Evolutionary conservation across 2,888 invertebrate genomes (phyloP), one percentile per base, ranked within the genome.

Genomic region (Amitus sp.): DNA sequence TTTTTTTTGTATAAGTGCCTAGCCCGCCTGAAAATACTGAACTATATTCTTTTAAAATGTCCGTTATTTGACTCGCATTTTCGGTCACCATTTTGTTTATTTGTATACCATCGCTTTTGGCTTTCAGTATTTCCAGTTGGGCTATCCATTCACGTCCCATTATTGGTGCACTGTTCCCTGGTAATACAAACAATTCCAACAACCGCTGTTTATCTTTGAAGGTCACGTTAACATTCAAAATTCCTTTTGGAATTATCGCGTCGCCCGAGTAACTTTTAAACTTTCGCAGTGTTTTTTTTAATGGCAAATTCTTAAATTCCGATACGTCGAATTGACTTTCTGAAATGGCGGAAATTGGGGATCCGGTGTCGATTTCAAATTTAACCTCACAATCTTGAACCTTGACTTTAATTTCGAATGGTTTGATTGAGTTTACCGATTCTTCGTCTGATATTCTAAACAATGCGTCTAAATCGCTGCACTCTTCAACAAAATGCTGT

Each of bases 331-430:
- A 59, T 3, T 33, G 12, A 4, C 33, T 33, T 3, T 62, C 54
- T 0, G 62, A 62, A 33, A 62, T 43, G 9, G 63, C 63, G 9
- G 63, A 30, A 17, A 63, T 55, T 27, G 63, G 58, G 7, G 48
- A 63, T 0, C 63, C 63, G 10, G 63, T 62, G 37, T 63, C 58
- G 2, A 63, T 28, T 37, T 63, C 51, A 47, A 63, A 63, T 17
- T 46, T 52, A 2, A 23, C 45, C 2, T 23, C 12, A 5, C 20
- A 18, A n/a, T 33, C 17, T 12, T 58, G 27, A 10, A 62, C 20
- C 4, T 37, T 12, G 4, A 63, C 3, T 23, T 51, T 15, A 0
- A 51, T 1, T 28, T 49, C 50, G 19, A 37, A 48, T 1, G 62
- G 57, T 20, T 54, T 51, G 12, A 60, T 42, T 12, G 4, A 18